A percentile compares a stretch with the other conserved stretches of the same genome.
These are phyloP conservation scores for Hippocampus barbouri DNA, from an alignment of 2,113 vertebrate species.

Conservation along the genomic window DNA sequence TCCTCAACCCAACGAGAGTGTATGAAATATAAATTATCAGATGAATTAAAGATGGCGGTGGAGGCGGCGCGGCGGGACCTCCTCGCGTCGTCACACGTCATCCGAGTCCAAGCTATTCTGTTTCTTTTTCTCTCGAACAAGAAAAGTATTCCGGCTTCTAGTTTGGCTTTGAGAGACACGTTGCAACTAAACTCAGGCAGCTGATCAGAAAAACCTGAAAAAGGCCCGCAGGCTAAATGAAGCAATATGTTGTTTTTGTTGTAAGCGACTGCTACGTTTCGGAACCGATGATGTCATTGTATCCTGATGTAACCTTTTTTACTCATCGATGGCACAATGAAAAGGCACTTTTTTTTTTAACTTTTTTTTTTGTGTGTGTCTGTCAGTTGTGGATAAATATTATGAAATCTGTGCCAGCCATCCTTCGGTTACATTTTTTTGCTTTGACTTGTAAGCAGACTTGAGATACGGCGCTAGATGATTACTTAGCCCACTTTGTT, in stretches of 20 bases:
- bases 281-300: neutral
- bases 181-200: slow-evolving; percentile 3
- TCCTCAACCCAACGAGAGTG: slow-evolving; percentile 6
- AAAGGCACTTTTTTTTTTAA: neutral
- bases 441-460: too few relatives aligned
- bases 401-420: too few relatives aligned
- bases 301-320: neutral
- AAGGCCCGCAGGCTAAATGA: neutral
- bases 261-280: neutral
- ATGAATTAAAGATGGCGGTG: slow-evolving; percentile 59
- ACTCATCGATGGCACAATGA: neutral
- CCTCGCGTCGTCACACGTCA: slow-evolving; percentile 47
- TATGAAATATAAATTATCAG: slow-evolving; percentile 52
- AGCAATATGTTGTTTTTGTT: neutral
- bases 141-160: neutral
- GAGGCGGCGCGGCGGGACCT: slow-evolving; percentile 23
- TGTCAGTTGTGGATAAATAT: too few relatives aligned
- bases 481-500: too few relatives aligned
- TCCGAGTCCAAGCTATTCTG: slow-evolving; percentile 41
- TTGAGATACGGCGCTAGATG: too few relatives aligned
- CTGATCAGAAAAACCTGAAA: slow-evolving; percentile 24
- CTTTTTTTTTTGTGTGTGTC: too few relatives aligned
- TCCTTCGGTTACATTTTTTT: too few relatives aligned
- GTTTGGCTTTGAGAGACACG: slow-evolving; percentile 31
- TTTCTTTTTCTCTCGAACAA: slow-evolving; percentile 30